Evolutionary conservation across 37 sponge, comb jelly and placozoan genomes (phyloP), one percentile per base, ranked within the genome.

Genomic region (Halisarca cf. caerulea): DNA sequence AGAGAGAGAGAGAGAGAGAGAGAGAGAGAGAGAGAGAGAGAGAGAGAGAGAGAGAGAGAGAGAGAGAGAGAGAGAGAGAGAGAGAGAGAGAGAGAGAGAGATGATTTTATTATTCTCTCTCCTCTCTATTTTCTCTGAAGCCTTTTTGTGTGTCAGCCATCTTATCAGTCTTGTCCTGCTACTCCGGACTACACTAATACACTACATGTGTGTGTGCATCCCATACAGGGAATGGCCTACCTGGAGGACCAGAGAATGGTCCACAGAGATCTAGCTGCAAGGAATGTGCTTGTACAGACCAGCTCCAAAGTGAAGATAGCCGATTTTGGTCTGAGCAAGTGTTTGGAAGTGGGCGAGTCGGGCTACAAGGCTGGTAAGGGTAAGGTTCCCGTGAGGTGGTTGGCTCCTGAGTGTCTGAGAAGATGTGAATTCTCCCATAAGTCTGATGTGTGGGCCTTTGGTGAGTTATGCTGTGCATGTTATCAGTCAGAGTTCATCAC

Each of bases 281-380:
- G 97, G 37, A 96, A 96, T 77, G 94, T 94, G 23, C 90, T 96
- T 28, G 98, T 97, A 6, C 95, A 92, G 74, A 86, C 89, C 3
- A 80, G 86, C 20, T 59, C 60, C 25, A 66, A 81, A 51, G 95
- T 97, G 32, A 97, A 97, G 84, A 97, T 97, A 62, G 89, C 95
- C 24, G 98, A 97, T 54, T 97, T 97, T 90, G 98, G 98, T n/a
- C 82, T 97, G 66, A 91, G 93, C 33, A 86, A 86, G 73, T 71
- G 92, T n/a, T 73, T 97, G 53, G 96, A 90, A 44, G 89, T 90
- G 15, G 93, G 90, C 1, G 84, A 92, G 73, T 42, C 83, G 14
- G 88, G 90, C 61, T 96, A 90, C 86, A 66, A 90, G 62, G 83
- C 91, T 7, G 57, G 78, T 23, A 86, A 85, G 47, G 91, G 87